Percentiles rank a stretch among this genome's conserved stretches.
Conservation (phyloP, 2,113 vertebrate species). For the Origma solitaria region DNA sequence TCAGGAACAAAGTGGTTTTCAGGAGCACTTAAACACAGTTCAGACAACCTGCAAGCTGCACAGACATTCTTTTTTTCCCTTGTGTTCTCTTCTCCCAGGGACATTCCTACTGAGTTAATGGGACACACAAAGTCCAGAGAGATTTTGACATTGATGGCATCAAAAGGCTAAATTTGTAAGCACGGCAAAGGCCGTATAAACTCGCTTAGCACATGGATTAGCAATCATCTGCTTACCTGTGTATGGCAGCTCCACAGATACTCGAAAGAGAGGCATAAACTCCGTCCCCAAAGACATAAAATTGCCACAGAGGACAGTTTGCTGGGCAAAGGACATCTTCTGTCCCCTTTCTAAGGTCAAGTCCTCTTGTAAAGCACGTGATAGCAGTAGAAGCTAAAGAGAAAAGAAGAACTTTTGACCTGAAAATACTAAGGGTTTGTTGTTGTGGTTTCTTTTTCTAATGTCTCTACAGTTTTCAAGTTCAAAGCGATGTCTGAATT, state of each 20-base stretch:
- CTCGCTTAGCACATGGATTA: not conserved
- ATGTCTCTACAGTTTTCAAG: not conserved
- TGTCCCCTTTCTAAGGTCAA: conserved; percentile 76
- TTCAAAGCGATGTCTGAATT: not conserved
- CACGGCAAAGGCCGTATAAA: not conserved
- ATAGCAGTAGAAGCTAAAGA: conserved; percentile 74
- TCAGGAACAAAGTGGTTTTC: not conserved
- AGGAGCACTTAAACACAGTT: not conserved
- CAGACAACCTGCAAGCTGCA: not conserved
- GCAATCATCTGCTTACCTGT: conserved; percentile 75
- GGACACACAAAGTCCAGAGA: not conserved
- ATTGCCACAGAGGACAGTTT: conserved; percentile 74
- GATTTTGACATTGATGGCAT: not conserved
- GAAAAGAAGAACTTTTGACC: not conserved
- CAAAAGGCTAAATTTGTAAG: not conserved
- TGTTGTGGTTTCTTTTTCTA: not conserved
- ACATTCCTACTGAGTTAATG: not conserved
- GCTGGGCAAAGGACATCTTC: conserved; percentile 83
- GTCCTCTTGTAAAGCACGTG: conserved; percentile 81
- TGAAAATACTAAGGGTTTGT: not conserved
- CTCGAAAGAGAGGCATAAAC: conserved; percentile 90
- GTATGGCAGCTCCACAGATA: conserved; percentile 88
- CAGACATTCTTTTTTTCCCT: not conserved
- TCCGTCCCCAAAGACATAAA: conserved; percentile 84
- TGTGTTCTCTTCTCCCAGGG: not conserved